Evolutionary conservation across 2,888 invertebrate species (phyloP).

Genomic region (Microplitis deprimator): DNA sequence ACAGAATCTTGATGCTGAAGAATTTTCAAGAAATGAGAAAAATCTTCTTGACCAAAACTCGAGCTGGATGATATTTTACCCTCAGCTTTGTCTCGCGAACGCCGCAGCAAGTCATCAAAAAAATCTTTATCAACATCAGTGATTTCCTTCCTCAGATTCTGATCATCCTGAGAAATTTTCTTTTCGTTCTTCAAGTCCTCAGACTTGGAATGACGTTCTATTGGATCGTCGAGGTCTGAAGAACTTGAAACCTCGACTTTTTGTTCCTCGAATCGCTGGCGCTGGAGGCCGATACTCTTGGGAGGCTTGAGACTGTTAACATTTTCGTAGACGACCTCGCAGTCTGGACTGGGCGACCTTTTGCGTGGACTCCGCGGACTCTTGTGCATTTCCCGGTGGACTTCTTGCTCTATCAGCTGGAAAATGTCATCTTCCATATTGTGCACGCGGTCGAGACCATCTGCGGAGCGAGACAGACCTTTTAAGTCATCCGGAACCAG

Average conservation of each 20-base stretch:
- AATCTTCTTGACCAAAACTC: conserved; percentile 67
- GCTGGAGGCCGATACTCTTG: conserved; percentile 60
- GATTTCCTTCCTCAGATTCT: conserved; percentile 66
- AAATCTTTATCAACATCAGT: conserved; percentile 68
- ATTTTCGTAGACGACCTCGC: conserved; percentile 60
- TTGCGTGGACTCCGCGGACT: conserved; percentile 58
- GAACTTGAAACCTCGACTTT: conserved; percentile 65
- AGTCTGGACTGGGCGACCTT: conserved; percentile 57
- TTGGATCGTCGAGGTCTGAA: conserved; percentile 67
- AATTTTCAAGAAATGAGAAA: conserved; percentile 65
- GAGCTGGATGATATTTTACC: conserved; percentile 66
- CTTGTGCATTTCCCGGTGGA: conserved; percentile 63
- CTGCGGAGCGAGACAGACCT: conserved; percentile 43
- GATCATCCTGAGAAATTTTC: conserved; percentile 57
- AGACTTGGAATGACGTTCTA: conserved; percentile 63
- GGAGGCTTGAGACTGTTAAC: conserved; percentile 54
- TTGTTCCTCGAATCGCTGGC: conserved; percentile 64
- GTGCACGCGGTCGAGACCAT: conserved; percentile 52
- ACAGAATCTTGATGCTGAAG: conserved; percentile 61
- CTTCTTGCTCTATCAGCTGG: conserved; percentile 64
- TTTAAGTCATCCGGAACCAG: conserved; percentile 53
- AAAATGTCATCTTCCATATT: conserved; percentile 66
- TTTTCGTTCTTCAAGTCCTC: conserved; percentile 58
- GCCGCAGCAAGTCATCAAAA: conserved; percentile 63
- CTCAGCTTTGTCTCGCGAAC: conserved; percentile 60